Evolutionary conservation across 2,113 vertebrate genomes (phyloP).

Genomic region (Cygnus atratus): DNA sequence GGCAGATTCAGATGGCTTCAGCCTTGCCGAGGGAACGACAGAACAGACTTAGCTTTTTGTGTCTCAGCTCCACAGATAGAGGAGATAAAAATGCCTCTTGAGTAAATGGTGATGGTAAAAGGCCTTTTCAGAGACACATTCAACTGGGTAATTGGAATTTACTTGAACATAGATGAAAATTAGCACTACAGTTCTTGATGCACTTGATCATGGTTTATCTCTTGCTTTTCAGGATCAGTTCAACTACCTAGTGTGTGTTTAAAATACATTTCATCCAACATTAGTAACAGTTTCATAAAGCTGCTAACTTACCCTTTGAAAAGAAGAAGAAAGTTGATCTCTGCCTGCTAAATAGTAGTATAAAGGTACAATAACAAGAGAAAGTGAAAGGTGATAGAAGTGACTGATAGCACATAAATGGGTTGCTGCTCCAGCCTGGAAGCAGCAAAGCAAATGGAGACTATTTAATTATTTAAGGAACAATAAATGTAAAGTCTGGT

Average conservation of each 20-base stretch:
- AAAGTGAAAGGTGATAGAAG: not conserved
- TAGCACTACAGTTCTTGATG: not conserved
- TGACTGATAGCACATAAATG: not conserved
- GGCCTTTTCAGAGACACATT: not conserved
- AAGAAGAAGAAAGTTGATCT: not conserved
- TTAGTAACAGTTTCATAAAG: not conserved
- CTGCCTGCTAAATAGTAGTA: not conserved
- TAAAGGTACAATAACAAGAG: not conserved
- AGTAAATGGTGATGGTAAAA: not conserved
- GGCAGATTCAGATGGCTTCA: not conserved
- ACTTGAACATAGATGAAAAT: not conserved
- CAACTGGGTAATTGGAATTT: not conserved
- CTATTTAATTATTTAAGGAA: constrained; percentile 45
- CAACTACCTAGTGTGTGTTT: not conserved
- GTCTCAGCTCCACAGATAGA: not conserved
- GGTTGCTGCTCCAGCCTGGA: not conserved
- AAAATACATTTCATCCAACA: not conserved
- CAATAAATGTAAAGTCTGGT: not conserved
- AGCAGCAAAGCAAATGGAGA: constrained; percentile 13
- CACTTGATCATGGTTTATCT: constrained; percentile 1
- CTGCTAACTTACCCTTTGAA: not conserved
- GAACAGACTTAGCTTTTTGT: not conserved
- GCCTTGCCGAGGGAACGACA: not conserved
- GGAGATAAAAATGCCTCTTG: not conserved
- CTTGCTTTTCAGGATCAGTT: not conserved